These are phyloP conservation scores for Pterobdella sp. DNA, from an alignment of 2,888 invertebrate species.

Conservation along the genomic window DNA sequence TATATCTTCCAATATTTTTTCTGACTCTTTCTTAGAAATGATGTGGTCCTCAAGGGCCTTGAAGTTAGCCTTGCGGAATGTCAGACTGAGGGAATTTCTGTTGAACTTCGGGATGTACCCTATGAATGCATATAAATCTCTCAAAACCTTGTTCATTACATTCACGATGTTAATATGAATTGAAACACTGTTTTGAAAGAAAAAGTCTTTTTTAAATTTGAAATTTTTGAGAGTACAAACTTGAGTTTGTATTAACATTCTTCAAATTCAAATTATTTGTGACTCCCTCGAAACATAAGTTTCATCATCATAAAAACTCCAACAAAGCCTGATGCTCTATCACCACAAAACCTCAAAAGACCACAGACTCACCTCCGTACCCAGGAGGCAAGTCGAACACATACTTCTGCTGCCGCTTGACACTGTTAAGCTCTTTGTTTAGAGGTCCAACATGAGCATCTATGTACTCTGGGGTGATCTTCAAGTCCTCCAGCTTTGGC, in stretches of 20 bases:
- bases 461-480: not conserved
- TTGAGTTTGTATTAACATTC: no score
- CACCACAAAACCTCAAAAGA: not conserved
- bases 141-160: not conserved
- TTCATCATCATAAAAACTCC: no score
- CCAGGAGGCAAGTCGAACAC: slow-evolving; percentile 23
- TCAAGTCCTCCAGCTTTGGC: not conserved
- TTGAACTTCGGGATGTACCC: slow-evolving; percentile 18
- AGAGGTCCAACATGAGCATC: not conserved
- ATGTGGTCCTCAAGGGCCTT: slow-evolving; percentile 24
- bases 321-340: no score
- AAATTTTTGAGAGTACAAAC: no score
- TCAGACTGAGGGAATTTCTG: slow-evolving; percentile 15
- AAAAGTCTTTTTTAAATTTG: no score
- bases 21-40: not conserved
- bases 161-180: no score
- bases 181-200: no score
- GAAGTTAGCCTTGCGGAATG: slow-evolving; percentile 12
- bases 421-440: not conserved
- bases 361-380: slow-evolving; percentile 15
- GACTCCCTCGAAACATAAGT: not conserved
- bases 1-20: not conserved
- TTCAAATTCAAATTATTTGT: no score
- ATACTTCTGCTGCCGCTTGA: slow-evolving; percentile 13
- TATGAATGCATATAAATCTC: not conserved